Evolutionary conservation across 2,113 vertebrate species (phyloP).

Genomic region (Australoheros scitulus): DNA sequence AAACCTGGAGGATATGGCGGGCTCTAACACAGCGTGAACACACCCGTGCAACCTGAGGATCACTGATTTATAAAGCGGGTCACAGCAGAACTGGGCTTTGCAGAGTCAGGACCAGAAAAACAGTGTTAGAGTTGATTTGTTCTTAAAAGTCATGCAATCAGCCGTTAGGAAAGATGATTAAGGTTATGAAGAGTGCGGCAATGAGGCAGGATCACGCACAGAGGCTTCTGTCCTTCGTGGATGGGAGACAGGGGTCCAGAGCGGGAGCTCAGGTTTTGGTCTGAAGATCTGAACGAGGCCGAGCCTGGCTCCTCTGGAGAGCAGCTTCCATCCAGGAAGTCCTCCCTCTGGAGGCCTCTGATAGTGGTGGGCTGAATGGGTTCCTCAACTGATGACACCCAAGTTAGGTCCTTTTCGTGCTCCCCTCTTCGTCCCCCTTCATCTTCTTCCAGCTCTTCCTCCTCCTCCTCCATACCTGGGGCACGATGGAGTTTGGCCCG

Average conservation of each 20-base stretch:
- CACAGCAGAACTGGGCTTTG: slow-evolving; percentile 46
- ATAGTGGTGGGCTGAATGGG: slow-evolving; percentile 65
- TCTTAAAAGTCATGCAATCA: slow-evolving; percentile 57
- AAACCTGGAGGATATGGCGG: background rate
- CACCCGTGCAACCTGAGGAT: background rate
- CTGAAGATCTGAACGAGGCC: slow-evolving; percentile 32
- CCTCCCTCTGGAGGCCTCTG: slow-evolving; percentile 70
- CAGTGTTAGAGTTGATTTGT: slow-evolving; percentile 12
- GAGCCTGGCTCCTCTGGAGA: slow-evolving; percentile 64
- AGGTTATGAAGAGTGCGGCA: background rate
- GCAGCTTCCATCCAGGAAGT: slow-evolving; percentile 68
- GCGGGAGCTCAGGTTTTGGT: slow-evolving; percentile 60
- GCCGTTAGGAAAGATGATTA: background rate
- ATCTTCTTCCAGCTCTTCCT: slow-evolving; percentile 54
- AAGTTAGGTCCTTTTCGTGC: slow-evolving; percentile 63
- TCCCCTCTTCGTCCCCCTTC: slow-evolving; percentile 44
- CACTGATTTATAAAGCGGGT: background rate
- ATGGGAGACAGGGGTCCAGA: slow-evolving; percentile 65
- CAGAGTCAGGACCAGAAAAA: slow-evolving; percentile 30
- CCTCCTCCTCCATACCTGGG: slow-evolving; percentile 66
- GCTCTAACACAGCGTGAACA: background rate
- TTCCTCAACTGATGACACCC: slow-evolving; percentile 73
- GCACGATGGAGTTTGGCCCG: slow-evolving; percentile 59
- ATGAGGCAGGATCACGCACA: slow-evolving; percentile 72
- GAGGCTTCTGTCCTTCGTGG: slow-evolving; percentile 64